Base-by-base conservation (phyloP, 2,888 invertebrate species). In the Silvanus unidentatus region DNA sequence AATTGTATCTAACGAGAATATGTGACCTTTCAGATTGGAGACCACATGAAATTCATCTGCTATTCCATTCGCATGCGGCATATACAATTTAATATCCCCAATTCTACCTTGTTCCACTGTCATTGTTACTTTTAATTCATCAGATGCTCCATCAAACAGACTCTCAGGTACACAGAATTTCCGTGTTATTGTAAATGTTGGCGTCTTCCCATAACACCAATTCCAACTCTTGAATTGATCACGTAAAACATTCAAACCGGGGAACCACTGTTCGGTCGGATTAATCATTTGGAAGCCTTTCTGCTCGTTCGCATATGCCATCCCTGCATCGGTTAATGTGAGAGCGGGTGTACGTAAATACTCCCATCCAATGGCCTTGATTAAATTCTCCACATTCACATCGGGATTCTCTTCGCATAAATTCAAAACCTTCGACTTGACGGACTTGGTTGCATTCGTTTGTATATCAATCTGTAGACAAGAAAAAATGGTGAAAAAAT, bases 121-220 rank as follows among this genome's bases (percentile, higher is more conserved):
- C 70, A 86, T 76, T 39, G 76, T 80, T 48, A 86, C 78, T 45
- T 76, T 75, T 10, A 85, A 67, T 49, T 79, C 77, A 53, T 78
- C 57, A 68, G 60, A 63, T 65, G 65, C 49, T 63, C 74, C 54
- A 70, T 73, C 51, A 35, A 43, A 44, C n/a, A 79, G 64, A 48
- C 73, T 74, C 0, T 70, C 65, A 0, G 82, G 81, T 2, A 84
- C 75, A 3, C 79, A 77, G 65, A 86, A 79, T 0, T 78, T 71
- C 28, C 82, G 78, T 47, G 79, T 79, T 12, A 90, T 83, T 0
- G 79, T 79, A 70, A 95, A 95, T 53, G 82, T 80, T 0, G 95
- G 96, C 0, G 94, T 90, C 66, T 81, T 85, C 1, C 93, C 95
- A 67, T 78, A 88, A 50, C 84, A 81, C 94, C 94, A 95, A 46